Evolutionary conservation across 2,113 vertebrate genomes (phyloP), one percentile per base, ranked within the genome.

Genomic region (Elephantulus edwardii): DNA sequence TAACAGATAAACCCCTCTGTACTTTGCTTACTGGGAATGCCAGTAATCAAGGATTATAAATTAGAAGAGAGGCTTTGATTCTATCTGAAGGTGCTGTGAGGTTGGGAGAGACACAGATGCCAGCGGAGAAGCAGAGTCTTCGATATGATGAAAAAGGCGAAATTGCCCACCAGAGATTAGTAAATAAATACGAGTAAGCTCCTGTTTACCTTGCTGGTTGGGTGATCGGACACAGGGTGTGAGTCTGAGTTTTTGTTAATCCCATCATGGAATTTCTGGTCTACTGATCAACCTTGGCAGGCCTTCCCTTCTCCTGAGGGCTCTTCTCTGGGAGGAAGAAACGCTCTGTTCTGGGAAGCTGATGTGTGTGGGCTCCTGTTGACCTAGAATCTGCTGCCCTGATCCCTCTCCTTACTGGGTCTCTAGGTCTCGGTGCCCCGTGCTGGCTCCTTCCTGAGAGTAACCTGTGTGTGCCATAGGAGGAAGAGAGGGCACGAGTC

Each of bases 241-340:
- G 87, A 91, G 54, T 75, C 92, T 78, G 81, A 35, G 56, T 90
- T 94, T 93, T 48, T 75, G 44, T 58, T 68, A 92, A 94, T 89
- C 91, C 94, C 90, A 96, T 90, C 86, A 13, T 48, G 60, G 91
- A 89, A 52, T 88, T 96, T 96, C 95, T 96, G 88, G 79, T 96
- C 95, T 92, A 94, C 85, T 94, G 96, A 90, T 96, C 95, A 97
- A 93, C 93, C 5, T 0, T 85, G 79, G 38, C 81, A 58, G 81
- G 91, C 94, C 56, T 38, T 92, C 89, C 96, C 96, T 80, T 93
- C 89, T 90, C 91, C 86, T 77, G 75, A 62, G 83, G 89, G 76
- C 56, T 76, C 86, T 84, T 44, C 95, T 94, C 91, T 89, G 74
- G 94, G 83, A 90, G 70, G 92, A 70, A 19, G 89, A 96, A 96